These are phyloP conservation scores for Heliothis peltigera DNA, from an alignment of 2,888 invertebrate species.

Conservation along the genomic window DNA sequence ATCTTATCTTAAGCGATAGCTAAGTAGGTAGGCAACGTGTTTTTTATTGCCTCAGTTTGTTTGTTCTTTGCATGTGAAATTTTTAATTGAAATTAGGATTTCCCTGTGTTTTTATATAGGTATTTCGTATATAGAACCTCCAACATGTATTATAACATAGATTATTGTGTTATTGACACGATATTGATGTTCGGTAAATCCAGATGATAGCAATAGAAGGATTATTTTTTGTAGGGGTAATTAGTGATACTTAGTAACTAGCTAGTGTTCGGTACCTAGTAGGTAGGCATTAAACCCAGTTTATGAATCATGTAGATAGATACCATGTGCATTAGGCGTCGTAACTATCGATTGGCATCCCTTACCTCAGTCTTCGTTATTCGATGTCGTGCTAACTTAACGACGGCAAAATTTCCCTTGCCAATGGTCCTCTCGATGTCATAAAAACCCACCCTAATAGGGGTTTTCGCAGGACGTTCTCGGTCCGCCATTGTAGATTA, in stretches of 20 bases:
- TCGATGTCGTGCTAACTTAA: slow-evolving; percentile 98
- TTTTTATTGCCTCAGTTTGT: slow-evolving; percentile 27
- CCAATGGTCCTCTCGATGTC: slow-evolving; percentile 99
- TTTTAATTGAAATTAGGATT: slow-evolving; percentile 14
- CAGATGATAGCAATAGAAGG: neutral
- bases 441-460: slow-evolving; percentile 98
- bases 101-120: too few relatives aligned
- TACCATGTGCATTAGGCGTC: slow-evolving; percentile 36
- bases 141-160: neutral
- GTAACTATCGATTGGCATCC: slow-evolving; percentile 49
- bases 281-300: neutral
- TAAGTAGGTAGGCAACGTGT: slow-evolving; percentile 1
- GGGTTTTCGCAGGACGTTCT: slow-evolving; percentile 91
- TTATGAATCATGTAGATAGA: neutral
- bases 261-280: neutral
- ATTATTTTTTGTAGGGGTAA: too few relatives aligned
- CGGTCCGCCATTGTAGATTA: slow-evolving; percentile 89
- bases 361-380: slow-evolving; percentile 99
- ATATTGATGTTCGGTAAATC: neutral
- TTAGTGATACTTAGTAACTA: neutral
- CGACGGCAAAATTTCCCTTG: slow-evolving; percentile 99
- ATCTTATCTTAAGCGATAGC: slow-evolving; percentile 13
- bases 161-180: slow-evolving; percentile 5
- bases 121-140: neutral
- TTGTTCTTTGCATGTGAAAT: neutral